phyloP scores from a whole-genome alignment of 2,797 vertebrate genomes.

The Protosalanx chinensis region DNA sequence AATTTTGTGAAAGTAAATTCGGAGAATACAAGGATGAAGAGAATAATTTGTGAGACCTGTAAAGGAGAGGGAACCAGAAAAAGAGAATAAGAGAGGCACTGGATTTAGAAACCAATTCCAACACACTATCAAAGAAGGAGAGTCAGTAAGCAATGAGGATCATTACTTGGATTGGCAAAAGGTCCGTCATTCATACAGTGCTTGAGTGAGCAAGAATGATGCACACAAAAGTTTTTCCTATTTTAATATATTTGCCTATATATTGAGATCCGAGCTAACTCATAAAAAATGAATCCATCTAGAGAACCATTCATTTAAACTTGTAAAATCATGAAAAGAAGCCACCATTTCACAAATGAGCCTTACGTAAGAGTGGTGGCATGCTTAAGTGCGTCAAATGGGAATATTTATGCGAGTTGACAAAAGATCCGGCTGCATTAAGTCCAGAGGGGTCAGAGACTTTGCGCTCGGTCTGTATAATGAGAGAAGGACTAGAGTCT shows the following conservation, averaged over 20 bases:
- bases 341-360: conserved; percentile 44
- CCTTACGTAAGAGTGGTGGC: conserved; percentile 43
- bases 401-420: conserved; percentile 69
- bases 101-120: conserved; percentile 27
- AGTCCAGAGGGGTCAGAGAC: conserved; percentile 42
- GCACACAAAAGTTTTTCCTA: not conserved
- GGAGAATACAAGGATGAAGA: conserved; percentile 19
- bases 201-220: conserved; percentile 38
- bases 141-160: conserved; percentile 22
- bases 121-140: conserved; percentile 10
- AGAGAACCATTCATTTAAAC: conserved; percentile 20
- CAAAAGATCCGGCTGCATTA: conserved; percentile 71
- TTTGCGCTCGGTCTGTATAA: conserved; percentile 51
- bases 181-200: conserved; percentile 27
- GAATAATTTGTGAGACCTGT: conserved; percentile 31
- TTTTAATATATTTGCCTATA: conserved; percentile 28
- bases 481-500: conserved; percentile 60
- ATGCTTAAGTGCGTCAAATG: conserved; percentile 39
- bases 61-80: conserved; percentile 7
- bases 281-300: not conserved
- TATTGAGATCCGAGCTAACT: conserved; percentile 29
- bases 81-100: conserved; percentile 26
- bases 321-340: not conserved
- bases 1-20: conserved; percentile 23
- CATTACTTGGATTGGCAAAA: conserved; percentile 24